Base-by-base conservation (phyloP, 1,140 invertebrate species). In the Bombus fervidus region DNA sequence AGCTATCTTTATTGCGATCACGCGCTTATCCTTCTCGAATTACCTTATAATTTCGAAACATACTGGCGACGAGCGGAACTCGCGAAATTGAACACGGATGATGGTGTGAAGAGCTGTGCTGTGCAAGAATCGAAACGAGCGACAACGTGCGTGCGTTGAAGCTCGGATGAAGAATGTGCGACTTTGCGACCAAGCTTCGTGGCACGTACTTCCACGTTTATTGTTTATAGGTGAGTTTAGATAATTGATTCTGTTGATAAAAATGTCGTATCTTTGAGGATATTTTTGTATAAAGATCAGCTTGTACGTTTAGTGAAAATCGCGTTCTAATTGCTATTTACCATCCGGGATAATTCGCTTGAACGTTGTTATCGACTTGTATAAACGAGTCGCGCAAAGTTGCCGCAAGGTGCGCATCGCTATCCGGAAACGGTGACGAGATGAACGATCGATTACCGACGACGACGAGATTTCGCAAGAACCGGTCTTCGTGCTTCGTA, bases 211-310 rank as follows among this genome's bases (percentile, higher is more conserved):
- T 66, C 0, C 9, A 34, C 53, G 81, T 59, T 28, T 34, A 9
- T 62, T 72, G 31, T 57, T 28, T 59, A 78, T 79, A 64, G 57
- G 12, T 31, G 43, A 77, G 39, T 79, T 34, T 88, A 88, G 43
- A 53, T 79, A 71, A n/a, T 66, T 62, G 22, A 85, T 37, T 47
- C 39, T 8, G 1, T 64, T 62, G 28, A 87, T 66, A 75, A 76
- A 66, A 76, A 87, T 68, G 31, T 83, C 71, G 72, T 87, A 90
- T 89, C 87, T 87, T 89, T 87, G 47, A 86, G 81, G 79, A 83
- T 89, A 89, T 87, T 89, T 90, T 89, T 87, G 75, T 78, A 78
- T 83, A 89, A 68, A 39, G 62, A 59, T 2, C 57, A 69, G 37
- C 59, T 86, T 86, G 1, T 13, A 28, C 22, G 10, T 71, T 72